These are phyloP conservation scores for Melanargia galathea DNA, from an alignment of 2,888 invertebrate species.

Conservation along the genomic window DNA sequence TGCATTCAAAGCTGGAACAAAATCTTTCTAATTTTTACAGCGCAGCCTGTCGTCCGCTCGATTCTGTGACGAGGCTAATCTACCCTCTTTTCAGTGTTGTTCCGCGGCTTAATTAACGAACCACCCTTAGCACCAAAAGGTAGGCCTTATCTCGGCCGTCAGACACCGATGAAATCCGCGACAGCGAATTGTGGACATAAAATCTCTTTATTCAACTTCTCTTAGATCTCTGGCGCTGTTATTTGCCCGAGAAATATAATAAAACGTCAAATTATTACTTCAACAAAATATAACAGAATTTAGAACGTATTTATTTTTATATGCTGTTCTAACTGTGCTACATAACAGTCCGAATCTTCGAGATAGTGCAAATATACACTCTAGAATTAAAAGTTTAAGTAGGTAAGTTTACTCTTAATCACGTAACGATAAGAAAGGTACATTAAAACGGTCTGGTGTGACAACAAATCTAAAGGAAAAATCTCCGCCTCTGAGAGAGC, in stretches of 20 bases:
- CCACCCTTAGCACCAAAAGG: constrained; percentile 44
- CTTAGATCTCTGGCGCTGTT: constrained; percentile 28
- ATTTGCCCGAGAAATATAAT: constrained; percentile 19
- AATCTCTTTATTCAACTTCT: constrained; percentile 37
- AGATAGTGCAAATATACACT: constrained; percentile 5
- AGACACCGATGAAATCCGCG: constrained; percentile 44
- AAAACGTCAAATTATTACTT: constrained; percentile 10
- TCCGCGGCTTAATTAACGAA: constrained; percentile 46
- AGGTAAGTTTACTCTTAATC: constrained; percentile 62
- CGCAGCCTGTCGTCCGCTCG: constrained; percentile 33
- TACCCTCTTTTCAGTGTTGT: constrained; percentile 44
- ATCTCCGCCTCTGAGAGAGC: constrained; percentile 81
- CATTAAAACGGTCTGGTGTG: constrained; percentile 83
- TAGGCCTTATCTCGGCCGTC: constrained; percentile 45
- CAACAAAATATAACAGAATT: constrained; percentile 12
- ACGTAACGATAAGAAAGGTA: constrained; percentile 78
- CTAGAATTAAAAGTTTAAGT: constrained; percentile 10
- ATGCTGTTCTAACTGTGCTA: background rate
- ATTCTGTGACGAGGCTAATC: constrained; percentile 43
- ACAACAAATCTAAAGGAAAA: constrained; percentile 83
- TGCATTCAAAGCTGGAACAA: constrained; percentile 9
- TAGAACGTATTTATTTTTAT: background rate
- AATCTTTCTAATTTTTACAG: constrained; percentile 31
- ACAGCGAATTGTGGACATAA: constrained; percentile 37
- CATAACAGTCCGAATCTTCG: background rate